Conservation (phyloP, 2,888 invertebrate species). For the Protonemura montana region DNA sequence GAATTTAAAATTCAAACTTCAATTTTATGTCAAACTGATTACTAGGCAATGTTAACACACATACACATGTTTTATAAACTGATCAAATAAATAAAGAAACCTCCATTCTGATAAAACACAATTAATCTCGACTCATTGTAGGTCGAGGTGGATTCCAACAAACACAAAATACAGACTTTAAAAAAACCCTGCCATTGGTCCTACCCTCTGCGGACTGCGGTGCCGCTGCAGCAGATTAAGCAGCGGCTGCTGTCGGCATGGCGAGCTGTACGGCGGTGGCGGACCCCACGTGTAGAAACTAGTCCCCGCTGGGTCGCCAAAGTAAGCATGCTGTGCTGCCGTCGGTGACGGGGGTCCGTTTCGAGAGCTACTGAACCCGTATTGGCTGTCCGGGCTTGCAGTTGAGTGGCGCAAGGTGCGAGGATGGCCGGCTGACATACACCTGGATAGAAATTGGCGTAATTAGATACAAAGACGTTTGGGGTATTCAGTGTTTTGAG, state of each 20-base stretch:
- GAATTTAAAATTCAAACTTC: too few relatives aligned
- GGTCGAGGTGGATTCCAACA: too few relatives aligned
- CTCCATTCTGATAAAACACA: too few relatives aligned
- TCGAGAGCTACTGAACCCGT: slow-evolving; percentile 65
- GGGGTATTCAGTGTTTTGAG: too few relatives aligned
- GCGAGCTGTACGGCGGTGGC: slow-evolving; percentile 77
- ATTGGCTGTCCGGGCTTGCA: slow-evolving; percentile 82
- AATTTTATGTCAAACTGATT: too few relatives aligned
- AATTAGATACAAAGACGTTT: too few relatives aligned
- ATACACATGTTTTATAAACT: too few relatives aligned
- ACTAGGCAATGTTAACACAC: too few relatives aligned
- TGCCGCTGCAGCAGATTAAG: slow-evolving; percentile 42
- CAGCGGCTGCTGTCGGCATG: slow-evolving; percentile 45
- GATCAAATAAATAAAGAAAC: too few relatives aligned
- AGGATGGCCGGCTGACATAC: neutral
- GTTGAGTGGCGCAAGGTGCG: slow-evolving; percentile 57
- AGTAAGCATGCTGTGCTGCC: slow-evolving; percentile 52
- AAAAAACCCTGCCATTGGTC: neutral
- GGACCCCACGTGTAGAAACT: slow-evolving; percentile 80
- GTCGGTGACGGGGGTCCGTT: slow-evolving; percentile 51
- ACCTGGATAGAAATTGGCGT: neutral
- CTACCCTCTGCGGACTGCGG: slow-evolving; percentile 35
- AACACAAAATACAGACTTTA: too few relatives aligned
- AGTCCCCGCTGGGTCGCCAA: slow-evolving; percentile 22
- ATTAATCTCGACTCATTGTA: too few relatives aligned